These are phyloP conservation scores for Temnothorax nylanderi DNA, from an alignment of 1,140 invertebrate species.

Conservation along the genomic window DNA sequence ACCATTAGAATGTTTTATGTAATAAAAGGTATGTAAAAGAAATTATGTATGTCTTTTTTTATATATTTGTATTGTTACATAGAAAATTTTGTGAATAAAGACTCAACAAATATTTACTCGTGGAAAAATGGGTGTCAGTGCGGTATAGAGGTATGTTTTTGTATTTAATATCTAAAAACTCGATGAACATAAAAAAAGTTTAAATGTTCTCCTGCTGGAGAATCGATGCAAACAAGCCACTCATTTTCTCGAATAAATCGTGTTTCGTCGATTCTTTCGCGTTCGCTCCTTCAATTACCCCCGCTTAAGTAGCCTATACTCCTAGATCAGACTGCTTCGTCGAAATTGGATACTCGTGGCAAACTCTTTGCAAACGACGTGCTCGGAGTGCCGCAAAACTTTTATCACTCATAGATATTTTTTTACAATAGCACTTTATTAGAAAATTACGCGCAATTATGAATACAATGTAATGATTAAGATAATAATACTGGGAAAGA, in stretches of 20 bases:
- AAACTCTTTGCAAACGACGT: conserved; percentile 71
- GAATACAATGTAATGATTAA: background rate
- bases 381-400: background rate
- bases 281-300: conserved; percentile 32
- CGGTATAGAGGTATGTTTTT: conserved; percentile 2
- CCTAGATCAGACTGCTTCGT: background rate
- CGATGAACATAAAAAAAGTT: conserved; percentile 22
- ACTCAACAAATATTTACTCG: background rate
- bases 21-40: background rate
- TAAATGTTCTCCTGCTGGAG: background rate
- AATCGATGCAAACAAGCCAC: conserved; percentile 16
- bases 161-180: conserved; percentile 32
- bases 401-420: background rate
- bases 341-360: conserved; percentile 11
- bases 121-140: background rate
- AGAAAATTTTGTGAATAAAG: background rate
- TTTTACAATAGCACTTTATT: conserved; percentile 11
- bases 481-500: background rate
- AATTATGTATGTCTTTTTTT: background rate
- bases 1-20: background rate
- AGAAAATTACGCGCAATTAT: background rate
- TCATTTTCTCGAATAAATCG: conserved; percentile 41
- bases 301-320: conserved; percentile 24
- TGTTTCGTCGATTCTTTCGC: conserved; percentile 28
- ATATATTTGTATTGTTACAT: background rate